Conservation (phyloP, 2,797 vertebrate species). For the Varecia variegata region DNA sequence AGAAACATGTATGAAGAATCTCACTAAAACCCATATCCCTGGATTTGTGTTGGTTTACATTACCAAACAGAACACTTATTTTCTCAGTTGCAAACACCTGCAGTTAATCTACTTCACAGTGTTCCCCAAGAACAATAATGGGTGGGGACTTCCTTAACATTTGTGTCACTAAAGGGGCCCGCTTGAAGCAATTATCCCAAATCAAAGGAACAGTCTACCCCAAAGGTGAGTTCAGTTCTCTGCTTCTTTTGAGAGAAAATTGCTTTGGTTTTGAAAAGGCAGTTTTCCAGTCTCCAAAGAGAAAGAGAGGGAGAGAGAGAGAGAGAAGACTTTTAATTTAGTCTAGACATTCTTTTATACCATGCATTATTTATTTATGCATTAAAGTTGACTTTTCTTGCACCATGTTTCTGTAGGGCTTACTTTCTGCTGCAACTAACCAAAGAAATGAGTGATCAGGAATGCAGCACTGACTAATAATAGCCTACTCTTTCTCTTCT, state of each 20-base stretch:
- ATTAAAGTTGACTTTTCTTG: not conserved
- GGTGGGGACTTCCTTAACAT: constrained; percentile 35
- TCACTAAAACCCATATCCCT: not conserved
- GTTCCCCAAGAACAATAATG: constrained; percentile 35
- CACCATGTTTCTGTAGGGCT: not conserved
- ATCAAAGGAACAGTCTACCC: constrained; percentile 27
- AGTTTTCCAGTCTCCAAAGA: not conserved
- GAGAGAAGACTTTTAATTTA: constrained; percentile 22
- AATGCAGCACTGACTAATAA: not conserved
- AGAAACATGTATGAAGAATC: not conserved
- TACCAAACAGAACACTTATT: constrained; percentile 14
- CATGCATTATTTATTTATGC: not conserved
- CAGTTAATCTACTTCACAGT: constrained; percentile 44
- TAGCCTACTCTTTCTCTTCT: not conserved
- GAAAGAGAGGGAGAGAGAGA: not conserved
- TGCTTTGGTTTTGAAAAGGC: constrained; percentile 28
- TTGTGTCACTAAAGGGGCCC: constrained; percentile 4
- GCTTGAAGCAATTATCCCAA: constrained; percentile 12
- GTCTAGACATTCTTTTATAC: not conserved
- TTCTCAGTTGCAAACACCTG: constrained; percentile 53
- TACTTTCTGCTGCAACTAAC: not conserved
- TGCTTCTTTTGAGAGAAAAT: constrained; percentile 43
- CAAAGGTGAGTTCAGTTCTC: constrained; percentile 24
- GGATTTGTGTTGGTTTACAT: not conserved
- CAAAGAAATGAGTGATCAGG: not conserved